Base-by-base conservation (phyloP, 2,797 vertebrate species). In the Microchirus variegatus region DNA sequence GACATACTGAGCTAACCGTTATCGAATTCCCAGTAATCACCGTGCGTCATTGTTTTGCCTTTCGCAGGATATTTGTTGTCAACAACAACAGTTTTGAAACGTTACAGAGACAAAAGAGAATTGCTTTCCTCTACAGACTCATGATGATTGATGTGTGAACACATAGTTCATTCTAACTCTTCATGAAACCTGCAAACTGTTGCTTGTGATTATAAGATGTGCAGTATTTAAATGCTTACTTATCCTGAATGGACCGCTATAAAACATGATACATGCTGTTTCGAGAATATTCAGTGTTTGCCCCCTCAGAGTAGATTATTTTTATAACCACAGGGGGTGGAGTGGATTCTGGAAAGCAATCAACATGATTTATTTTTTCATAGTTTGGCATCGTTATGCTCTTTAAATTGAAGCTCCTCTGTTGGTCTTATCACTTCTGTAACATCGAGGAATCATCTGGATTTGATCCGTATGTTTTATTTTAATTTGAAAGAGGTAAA, bases 1-100 rank as follows among this genome's bases (percentile, higher is more conserved):
- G 51, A 43, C 15, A 62, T 59, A 49, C 35, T 38, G 2, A 53
- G 64, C 64, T 62, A 37, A 26, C 35, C 13, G 55, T 47, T 44
- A 38, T 38, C 9, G 52, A 35, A 22, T 26, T 22, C 36, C 16
- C 9, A 47, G 31, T 42, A 49, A 59, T 5, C 17, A 31, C 31
- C 54, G 9, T 10, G 7, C 31, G 12, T 63, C 36, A 16, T 49
- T 54, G 15, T 53, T 67, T 51, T 54, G 10, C 4, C 17, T 48
- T 59, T 43, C 51, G 52, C 46, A 55, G 31, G 18, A 41, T 42
- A 13, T 10, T 7, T 43, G 5, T 13, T 12, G 11, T 42, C 18
- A 10, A 46, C 17, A 50, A 37, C 38, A 41, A 22, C 4, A 5
- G 3, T 4, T 38, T 17, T 45, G 12, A 40, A 40, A 42, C 40